Evolutionary conservation across 2,888 invertebrate species (phyloP), one percentile per base, ranked within the genome.

Genomic region (Hyalella azteca): DNA sequence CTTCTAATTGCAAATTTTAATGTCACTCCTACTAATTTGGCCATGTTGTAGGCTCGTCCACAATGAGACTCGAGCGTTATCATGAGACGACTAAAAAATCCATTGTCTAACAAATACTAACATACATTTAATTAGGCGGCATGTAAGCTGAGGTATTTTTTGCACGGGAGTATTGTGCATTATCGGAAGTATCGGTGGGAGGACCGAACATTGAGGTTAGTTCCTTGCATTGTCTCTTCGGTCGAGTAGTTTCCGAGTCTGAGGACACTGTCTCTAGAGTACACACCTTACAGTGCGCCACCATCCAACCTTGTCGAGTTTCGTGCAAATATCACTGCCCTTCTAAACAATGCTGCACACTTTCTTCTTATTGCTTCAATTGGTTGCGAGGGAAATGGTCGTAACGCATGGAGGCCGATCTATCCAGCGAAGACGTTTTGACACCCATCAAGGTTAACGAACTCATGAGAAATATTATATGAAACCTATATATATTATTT

Each of bases 171-270:
- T 36, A 66, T 66, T 66, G 66, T 66, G 66, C 66, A 66, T 66
- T 66, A 66, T 66, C 66, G 66, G 66, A 66, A 66, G 66, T 32
- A 66, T 32, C 36, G 22, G 66, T 66, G 66, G 36, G 36, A 32
- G 32, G 26, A 39, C 36, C 66, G 66, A 32, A 39, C 66, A 66
- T 66, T 66, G 22, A 15, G 66, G 66, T 66, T 66, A 66, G 66
- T 66, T 66, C 66, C 66, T 66, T 66, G 66, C 66, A 66, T 66
- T 66, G 66, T 66, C 19, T 66, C 66, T 66, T 22, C 66, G 66
- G 66, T 66, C 66, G 36, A 66, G 66, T 66, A 36, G 26, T 29
- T 29, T 5, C 36, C 5, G 36, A 36, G 36, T 5, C 39, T 5
- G 66, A 66, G 66, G 66, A 66, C 66, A 66, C 66, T 29, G 36